Evolutionary conservation across 2,888 invertebrate genomes (phyloP).

Genomic region (Tigriopus californicus): DNA sequence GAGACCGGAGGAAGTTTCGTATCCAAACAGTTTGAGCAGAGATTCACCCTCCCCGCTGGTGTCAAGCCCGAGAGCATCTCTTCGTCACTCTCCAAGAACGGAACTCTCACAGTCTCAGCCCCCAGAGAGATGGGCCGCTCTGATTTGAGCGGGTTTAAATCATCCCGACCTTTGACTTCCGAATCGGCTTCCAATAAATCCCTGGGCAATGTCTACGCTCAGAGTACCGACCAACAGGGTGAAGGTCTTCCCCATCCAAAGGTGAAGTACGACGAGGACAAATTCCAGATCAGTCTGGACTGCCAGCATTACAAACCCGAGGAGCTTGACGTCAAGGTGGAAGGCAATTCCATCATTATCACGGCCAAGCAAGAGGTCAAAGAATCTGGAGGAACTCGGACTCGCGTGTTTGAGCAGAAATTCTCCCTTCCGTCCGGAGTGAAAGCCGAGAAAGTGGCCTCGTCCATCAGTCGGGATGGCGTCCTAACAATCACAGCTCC

Average conservation of each 20-base stretch:
- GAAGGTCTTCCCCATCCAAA: conserved; percentile 14
- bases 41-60: conserved; percentile 11
- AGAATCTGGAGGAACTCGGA: conserved; percentile 15
- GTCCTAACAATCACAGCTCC: conserved; percentile 5
- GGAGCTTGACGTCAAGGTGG: conserved; percentile 14
- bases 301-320: conserved; percentile 9
- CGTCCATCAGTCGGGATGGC: conserved; percentile 3
- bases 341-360: conserved; percentile 10
- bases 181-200: too few relatives aligned
- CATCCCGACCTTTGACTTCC: too few relatives aligned
- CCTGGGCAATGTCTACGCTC: not conserved
- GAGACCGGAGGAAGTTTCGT: conserved; percentile 10
- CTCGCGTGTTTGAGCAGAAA: conserved; percentile 14
- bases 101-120: conserved; percentile 4
- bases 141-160: too few relatives aligned
- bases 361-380: conserved; percentile 13
- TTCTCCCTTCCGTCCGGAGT: conserved; percentile 12
- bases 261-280: conserved; percentile 15
- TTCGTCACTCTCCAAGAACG: not conserved
- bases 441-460: conserved; percentile 5
- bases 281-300: conserved; percentile 12
- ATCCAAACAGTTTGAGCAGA: conserved; percentile 16
- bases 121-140: not conserved
- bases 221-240: not conserved
- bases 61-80: conserved; percentile 10